Percentiles rank a stretch among this genome's conserved stretches.
Conservation (phyloP, 2,888 invertebrate genomes). For the Eupithecia vulgata region DNA sequence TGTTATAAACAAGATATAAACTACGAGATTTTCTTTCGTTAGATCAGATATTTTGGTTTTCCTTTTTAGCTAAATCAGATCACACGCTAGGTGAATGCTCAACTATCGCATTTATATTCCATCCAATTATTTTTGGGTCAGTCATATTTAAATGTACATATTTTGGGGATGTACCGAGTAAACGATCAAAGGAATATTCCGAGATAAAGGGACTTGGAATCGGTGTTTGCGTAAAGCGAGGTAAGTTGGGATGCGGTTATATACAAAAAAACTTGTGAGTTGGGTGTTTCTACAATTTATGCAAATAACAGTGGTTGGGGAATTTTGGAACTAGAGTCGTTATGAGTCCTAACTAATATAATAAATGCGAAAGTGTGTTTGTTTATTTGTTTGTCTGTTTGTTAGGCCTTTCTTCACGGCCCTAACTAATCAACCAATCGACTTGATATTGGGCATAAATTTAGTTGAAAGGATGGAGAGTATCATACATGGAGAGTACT, state of each 20-base stretch:
- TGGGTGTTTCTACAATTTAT: too few species aligned
- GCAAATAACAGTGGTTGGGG: too few species aligned
- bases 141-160: slow-evolving; percentile 34
- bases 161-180: slow-evolving; percentile 20
- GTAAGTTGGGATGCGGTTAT: not conserved
- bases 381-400: too few species aligned
- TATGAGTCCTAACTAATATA: too few species aligned
- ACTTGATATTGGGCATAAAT: too few species aligned
- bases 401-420: too few species aligned
- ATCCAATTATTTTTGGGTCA: slow-evolving; percentile 22
- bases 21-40: not conserved
- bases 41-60: slow-evolving; percentile 9
- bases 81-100: slow-evolving; percentile 19
- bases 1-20: too few species aligned
- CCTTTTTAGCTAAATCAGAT: slow-evolving; percentile 19
- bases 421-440: too few species aligned
- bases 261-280: not conserved
- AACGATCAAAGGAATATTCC: slow-evolving; percentile 12
- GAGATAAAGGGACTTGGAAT: not conserved
- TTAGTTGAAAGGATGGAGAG: too few species aligned
- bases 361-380: too few species aligned
- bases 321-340: not conserved
- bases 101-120: slow-evolving; percentile 27
- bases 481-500: too few species aligned
- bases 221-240: not conserved